Conservation (phyloP, 2,797 vertebrate species). For the Enoplosus armatus region DNA sequence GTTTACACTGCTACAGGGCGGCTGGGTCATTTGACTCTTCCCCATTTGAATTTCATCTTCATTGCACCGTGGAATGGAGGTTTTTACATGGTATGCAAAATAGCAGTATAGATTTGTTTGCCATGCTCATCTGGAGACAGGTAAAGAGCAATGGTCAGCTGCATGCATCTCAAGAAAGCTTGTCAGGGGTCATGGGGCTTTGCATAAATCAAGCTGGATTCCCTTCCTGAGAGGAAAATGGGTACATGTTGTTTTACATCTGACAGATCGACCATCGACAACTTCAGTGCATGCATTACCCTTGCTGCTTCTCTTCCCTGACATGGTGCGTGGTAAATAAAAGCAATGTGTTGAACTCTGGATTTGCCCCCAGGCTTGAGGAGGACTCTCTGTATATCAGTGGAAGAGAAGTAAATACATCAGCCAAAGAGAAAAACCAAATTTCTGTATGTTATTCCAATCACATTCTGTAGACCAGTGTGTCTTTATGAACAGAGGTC, state of each 20-base stretch:
- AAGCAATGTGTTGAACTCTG: conserved; percentile 53
- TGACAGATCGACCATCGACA: conserved; percentile 44
- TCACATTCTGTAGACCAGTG: neutral
- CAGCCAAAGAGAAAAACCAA: conserved; percentile 9
- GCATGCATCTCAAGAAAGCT: conserved; percentile 49
- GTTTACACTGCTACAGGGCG: conserved; percentile 38
- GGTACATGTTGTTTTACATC: conserved; percentile 62
- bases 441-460: neutral
- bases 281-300: conserved; percentile 47
- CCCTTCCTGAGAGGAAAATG: conserved; percentile 50
- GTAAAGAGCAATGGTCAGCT: conserved; percentile 69
- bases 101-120: conserved; percentile 75
- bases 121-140: conserved; percentile 47
- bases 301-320: conserved; percentile 26
- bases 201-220: conserved; percentile 69
- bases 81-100: conserved; percentile 76
- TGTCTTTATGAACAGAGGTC: conserved; percentile 1
- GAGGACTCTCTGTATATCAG: conserved; percentile 16
- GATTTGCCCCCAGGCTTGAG: conserved; percentile 53
- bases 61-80: conserved; percentile 55
- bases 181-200: conserved; percentile 68
- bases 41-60: conserved; percentile 70
- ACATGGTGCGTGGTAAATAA: conserved; percentile 49
- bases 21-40: conserved; percentile 63
- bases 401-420: conserved; percentile 23